Evolutionary conservation across 2,888 invertebrate species (phyloP), one percentile per base, ranked within the genome.

Genomic region (Oxycera nigricornis): DNA sequence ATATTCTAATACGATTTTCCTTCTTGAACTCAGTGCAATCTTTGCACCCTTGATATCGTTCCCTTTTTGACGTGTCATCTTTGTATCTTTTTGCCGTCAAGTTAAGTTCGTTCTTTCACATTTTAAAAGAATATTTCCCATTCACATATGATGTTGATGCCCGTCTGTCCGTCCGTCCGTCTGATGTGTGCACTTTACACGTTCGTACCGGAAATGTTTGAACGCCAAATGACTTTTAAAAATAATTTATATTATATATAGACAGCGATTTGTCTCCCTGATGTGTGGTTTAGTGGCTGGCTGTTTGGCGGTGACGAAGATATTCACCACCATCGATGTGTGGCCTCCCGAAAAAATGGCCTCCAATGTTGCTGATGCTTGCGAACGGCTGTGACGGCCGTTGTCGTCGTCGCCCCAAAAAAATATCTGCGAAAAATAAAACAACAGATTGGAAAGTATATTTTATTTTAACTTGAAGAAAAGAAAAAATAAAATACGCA

Each of bases 101-200:
- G n/a, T n/a, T n/a, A n/a, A n/a, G n/a, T n/a, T n/a, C n/a, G n/a
- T n/a, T n/a, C n/a, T n/a, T n/a, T n/a, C n/a, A n/a, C n/a, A n/a
- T n/a, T n/a, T n/a, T n/a, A n/a, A n/a, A 39, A 9, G 39, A 39
- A 39, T 39, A 39, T 39, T 39, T 39, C 39, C 7, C 14, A 14
- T 39, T 39, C 14, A 39, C 39, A 39, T 14, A 39, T 14, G 39
- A 39, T 7, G 14, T 39, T 39, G 39, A 39, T 39, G 39, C 7
- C 9, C 14, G 7, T 39, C 14, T 39, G 7, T 39, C 11, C 11
- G 39, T 35, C 14, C 9, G 7, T 39, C 39, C 39, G 14, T 9
- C 39, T 39, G n/a, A n/a, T n/a, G n/a, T 62, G 62, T 35, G 62
- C 62, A 62, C 35, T 62, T 62, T 62, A 39, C 62, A 28, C 62